Evolutionary conservation across 1,140 invertebrate species (phyloP).

Genomic region (Aphidius ervi): DNA sequence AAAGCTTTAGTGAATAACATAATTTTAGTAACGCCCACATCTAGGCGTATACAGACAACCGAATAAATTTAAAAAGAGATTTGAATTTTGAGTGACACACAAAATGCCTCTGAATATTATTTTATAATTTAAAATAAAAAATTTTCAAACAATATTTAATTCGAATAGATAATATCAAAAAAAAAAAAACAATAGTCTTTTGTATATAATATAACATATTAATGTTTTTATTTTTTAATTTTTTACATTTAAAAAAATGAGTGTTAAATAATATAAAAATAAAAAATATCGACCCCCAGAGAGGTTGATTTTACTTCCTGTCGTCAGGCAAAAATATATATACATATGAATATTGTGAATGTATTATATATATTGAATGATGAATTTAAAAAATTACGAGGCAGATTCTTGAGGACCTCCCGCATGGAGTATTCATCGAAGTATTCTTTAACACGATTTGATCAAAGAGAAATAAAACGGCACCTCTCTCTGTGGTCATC

Average conservation of each 20-base stretch:
- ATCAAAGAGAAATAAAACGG: conserved; percentile 8
- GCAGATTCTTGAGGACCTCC: conserved; percentile 26
- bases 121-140: too few relatives aligned
- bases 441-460: neutral
- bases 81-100: conserved; percentile 15
- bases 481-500: neutral
- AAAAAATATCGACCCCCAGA: too few relatives aligned
- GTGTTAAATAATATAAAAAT: neutral
- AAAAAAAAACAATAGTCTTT: conserved; percentile 5
- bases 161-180: neutral
- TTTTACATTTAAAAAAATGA: too few relatives aligned
- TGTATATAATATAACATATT: neutral
- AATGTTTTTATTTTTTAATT: too few relatives aligned
- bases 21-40: neutral
- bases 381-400: conserved; percentile 25
- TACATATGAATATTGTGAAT: neutral
- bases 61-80: conserved; percentile 9
- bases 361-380: conserved; percentile 9
- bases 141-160: too few relatives aligned
- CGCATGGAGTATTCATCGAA: conserved; percentile 14
- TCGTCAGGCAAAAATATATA: too few relatives aligned
- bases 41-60: neutral
- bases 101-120: neutral
- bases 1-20: too few relatives aligned
- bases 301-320: too few relatives aligned